Base-by-base conservation (phyloP, 2,888 invertebrate genomes). In the Harpagoxenus sublaevis region DNA sequence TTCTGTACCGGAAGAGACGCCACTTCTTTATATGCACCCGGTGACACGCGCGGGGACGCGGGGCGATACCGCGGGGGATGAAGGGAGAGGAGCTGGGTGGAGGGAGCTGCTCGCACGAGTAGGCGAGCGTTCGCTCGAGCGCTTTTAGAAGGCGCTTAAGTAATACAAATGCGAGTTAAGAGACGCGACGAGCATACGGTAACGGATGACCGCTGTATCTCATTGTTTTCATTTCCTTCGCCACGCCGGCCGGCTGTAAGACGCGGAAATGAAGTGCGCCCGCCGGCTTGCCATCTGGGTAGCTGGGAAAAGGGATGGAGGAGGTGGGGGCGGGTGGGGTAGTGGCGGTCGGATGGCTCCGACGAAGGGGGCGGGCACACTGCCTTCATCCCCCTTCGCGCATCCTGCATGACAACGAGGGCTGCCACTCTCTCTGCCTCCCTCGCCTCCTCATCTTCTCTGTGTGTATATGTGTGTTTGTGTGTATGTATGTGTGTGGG, bases 181-280 rank as follows among this genome's bases (percentile, higher is more conserved):
- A 94, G 93, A 90, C 91, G 91, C 90, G 89, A 85, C 90, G 91
- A 91, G 90, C 90, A 89, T 91, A 89, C 78, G 90, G 93, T 94
- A 95, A 95, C 94, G 94, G 94, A 95, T 95, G 95, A 95, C 95
- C 95, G 95, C 95, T 95, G 95, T 95, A 95, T 95, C 95, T 95
- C 95, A 95, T 95, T 95, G 95, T 95, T 95, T 95, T 95, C 95
- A 95, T 95, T 95, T 95, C 95, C 95, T 95, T 94, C 93, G 94
- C 90, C 91, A 90, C 90, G 92, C 92, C 94, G 92, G 92, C 91
- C 88, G 90, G 89, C 94, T 94, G 95, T 95, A 95, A 95, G 95
- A 95, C 94, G 94, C 95, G 95, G 95, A 95, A 95, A 95, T 95
- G 95, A 95, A 95, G 94, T 94, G 92, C 93, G 92, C 93, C 91